phyloP scores from a whole-genome alignment of 1,140 invertebrate species.

The Drosophila neocordata region DNA sequence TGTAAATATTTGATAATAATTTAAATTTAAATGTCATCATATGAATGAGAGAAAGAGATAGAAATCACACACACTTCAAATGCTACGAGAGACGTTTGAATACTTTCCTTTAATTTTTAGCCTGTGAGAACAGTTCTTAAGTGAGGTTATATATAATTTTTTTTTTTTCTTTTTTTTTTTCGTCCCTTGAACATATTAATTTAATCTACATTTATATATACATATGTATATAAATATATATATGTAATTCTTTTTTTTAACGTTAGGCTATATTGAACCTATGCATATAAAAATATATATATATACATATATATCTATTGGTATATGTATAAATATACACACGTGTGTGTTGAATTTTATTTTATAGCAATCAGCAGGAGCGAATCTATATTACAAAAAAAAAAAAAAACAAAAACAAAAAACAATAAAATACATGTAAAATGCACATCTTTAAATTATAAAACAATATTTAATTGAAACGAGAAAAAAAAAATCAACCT shows the following conservation, averaged over 20 bases:
- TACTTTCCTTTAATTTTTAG: conserved; percentile 20
- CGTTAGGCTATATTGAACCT: neutral
- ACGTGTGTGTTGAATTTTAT: conserved; percentile 8
- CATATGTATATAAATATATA: neutral
- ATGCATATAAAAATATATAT: neutral
- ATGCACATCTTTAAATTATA: conserved; percentile 14
- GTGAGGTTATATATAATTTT: neutral
- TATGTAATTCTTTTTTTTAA: conserved; percentile 10
- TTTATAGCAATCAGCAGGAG: conserved; percentile 3
- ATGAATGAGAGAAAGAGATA: conserved; percentile 10
- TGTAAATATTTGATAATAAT: conserved; percentile 10
- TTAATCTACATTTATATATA: conserved; percentile 6
- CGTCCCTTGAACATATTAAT: neutral
- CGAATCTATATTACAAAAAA: conserved; percentile 1
- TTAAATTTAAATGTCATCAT: conserved; percentile 6
- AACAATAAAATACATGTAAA: conserved; percentile 4
- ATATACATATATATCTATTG: neutral
- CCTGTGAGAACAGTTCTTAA: conserved; percentile 12
- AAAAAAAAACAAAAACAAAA: neutral
- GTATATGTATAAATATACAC: too few species aligned
- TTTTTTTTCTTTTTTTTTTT: conserved; percentile 5
- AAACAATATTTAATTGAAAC: conserved; percentile 13
- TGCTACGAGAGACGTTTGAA: neutral
- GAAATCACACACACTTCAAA: conserved; percentile 12
- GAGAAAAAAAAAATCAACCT: conserved; percentile 8